Evolutionary conservation across 2,888 invertebrate genomes (phyloP).

Genomic region (Apamea monoglypha): DNA sequence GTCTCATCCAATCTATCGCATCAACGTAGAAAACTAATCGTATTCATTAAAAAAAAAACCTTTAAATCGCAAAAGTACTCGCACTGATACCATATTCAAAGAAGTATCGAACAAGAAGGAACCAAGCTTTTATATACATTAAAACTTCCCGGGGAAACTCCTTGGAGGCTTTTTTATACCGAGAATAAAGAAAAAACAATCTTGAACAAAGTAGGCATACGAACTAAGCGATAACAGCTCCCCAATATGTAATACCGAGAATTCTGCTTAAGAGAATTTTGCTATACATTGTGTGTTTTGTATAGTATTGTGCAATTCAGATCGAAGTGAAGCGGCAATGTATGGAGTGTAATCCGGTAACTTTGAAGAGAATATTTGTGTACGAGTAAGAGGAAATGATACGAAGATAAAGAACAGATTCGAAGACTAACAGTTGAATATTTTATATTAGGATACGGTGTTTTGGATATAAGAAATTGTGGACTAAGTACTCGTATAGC

Average conservation of each 20-base stretch:
- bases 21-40: constrained; percentile 20
- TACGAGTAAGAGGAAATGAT: constrained; percentile 13
- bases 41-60: constrained; percentile 45
- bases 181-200: constrained; percentile 59
- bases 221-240: constrained; percentile 57
- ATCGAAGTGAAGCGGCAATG: constrained; percentile 34
- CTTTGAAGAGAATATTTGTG: constrained; percentile 23
- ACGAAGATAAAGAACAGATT: constrained; percentile 45
- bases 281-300: constrained; percentile 37
- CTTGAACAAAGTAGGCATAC: constrained; percentile 63
- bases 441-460: constrained; percentile 17
- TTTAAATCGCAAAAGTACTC: constrained; percentile 60
- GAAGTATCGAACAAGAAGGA: constrained; percentile 68
- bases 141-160: constrained; percentile 73
- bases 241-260: constrained; percentile 35
- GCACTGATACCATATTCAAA: constrained; percentile 64
- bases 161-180: constrained; percentile 56
- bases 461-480: constrained; percentile 1
- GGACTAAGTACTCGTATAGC: background rate
- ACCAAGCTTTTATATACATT: constrained; percentile 79
- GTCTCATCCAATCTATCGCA: constrained; percentile 3
- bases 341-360: constrained; percentile 10
- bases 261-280: constrained; percentile 34
- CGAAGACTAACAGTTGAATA: constrained; percentile 35
- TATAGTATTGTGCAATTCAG: background rate